Percentiles rank a stretch among this genome's conserved stretches.
phyloP scores from a whole-genome alignment of 2,113 vertebrate genomes.

The Crotalus viridis region DNA sequence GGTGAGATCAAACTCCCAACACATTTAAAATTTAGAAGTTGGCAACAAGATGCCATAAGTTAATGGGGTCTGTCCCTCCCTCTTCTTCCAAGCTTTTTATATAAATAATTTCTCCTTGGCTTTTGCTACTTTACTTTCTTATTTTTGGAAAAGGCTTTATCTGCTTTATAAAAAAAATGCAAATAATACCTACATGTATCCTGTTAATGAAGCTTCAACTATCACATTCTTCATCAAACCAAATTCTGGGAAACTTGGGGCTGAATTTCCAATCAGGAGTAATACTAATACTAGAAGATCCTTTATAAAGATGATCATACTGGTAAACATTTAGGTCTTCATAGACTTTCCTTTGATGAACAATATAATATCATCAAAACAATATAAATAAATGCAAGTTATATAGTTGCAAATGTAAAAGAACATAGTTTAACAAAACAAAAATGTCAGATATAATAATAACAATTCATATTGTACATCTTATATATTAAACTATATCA shows the following conservation, averaged over 20 bases:
- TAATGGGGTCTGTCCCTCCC: background rate
- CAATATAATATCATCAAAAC: background rate
- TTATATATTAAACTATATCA: background rate
- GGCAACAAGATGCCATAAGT: background rate
- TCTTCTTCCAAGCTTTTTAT: background rate
- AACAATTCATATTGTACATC: background rate
- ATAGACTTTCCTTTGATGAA: background rate
- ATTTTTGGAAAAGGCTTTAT: too few species aligned
- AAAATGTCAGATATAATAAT: background rate
- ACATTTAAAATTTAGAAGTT: background rate
- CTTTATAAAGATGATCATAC: background rate
- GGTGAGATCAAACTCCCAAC: background rate
- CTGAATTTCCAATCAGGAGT: background rate
- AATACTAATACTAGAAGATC: background rate
- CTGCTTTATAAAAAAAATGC: too few species aligned
- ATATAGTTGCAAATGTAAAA: background rate
- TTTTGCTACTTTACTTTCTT: too few species aligned
- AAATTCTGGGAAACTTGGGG: background rate
- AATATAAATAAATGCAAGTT: background rate
- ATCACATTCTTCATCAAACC: background rate
- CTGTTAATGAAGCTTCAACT: background rate
- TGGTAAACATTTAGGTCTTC: background rate
- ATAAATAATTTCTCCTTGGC: too few species aligned
- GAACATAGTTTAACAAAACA: background rate
- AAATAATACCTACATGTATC: background rate